Conservation (phyloP, 2,113 vertebrate genomes). For the Atlantisia rogersi region DNA sequence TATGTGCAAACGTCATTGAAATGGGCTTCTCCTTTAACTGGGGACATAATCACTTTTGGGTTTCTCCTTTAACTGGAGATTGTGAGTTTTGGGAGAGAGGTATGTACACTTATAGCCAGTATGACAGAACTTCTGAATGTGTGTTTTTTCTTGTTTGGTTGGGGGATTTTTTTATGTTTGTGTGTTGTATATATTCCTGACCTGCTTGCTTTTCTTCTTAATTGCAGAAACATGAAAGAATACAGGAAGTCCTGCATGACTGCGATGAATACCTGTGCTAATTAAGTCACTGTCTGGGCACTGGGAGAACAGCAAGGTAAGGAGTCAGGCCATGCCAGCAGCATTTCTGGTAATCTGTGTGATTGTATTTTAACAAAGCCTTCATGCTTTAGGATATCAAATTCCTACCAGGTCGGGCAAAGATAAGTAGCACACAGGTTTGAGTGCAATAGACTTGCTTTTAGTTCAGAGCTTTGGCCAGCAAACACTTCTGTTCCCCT, state of each 20-base stretch:
- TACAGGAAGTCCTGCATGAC: conserved; percentile 47
- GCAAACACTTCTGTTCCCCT: background rate
- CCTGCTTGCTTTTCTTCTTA: conserved; percentile 41
- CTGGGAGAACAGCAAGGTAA: conserved; percentile 73
- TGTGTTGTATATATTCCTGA: background rate
- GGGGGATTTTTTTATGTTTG: background rate
- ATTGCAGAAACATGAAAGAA: conserved; percentile 77
- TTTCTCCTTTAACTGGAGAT: no score
- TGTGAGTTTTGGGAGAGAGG: background rate
- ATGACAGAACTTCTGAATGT: background rate
- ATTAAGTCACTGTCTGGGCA: conserved; percentile 50
- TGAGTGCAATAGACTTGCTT: conserved; percentile 32
- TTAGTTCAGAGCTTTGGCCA: conserved; percentile 22
- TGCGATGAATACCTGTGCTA: conserved; percentile 54
- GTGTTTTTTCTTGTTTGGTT: background rate
- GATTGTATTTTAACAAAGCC: conserved; percentile 51
- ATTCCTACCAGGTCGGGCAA: conserved; percentile 32
- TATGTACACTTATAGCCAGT: background rate
- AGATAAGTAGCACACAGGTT: conserved; percentile 42
- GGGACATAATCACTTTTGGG: background rate
- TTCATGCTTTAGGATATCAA: conserved; percentile 61
- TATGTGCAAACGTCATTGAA: background rate
- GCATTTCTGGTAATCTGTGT: conserved; percentile 38
- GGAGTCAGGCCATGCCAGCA: conserved; percentile 41
- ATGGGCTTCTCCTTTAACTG: background rate